phyloP scores from a whole-genome alignment of 2,113 vertebrate species.

The Piaya cayana region DNA sequence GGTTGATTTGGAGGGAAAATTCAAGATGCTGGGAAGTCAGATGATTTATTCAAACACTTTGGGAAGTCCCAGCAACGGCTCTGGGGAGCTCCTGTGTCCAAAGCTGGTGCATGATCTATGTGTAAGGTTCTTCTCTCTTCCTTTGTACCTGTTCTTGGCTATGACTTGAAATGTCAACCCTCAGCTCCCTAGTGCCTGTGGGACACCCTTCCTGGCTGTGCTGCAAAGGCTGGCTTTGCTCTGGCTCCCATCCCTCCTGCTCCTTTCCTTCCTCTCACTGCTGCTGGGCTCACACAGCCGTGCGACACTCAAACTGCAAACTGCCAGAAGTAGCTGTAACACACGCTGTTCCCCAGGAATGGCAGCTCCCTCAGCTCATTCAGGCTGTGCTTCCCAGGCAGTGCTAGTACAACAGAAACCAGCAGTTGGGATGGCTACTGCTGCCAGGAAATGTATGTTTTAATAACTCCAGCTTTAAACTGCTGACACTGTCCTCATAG shows the following conservation, averaged over 20 bases:
- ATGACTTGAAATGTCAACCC: background rate
- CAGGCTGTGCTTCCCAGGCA: background rate
- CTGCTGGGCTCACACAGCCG: background rate
- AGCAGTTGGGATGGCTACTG: background rate
- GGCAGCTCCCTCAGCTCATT: background rate
- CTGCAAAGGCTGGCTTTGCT: background rate
- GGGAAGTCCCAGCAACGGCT: background rate
- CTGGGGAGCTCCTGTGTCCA: background rate
- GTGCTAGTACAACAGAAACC: background rate
- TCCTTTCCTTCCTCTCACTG: background rate
- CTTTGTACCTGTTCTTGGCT: background rate
- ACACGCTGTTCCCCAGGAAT: rapidly evolving
- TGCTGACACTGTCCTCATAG: background rate
- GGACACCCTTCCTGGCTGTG: rapidly evolving
- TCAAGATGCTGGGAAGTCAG: background rate
- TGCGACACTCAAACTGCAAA: background rate
- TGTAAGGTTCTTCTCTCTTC: background rate
- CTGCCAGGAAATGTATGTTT: background rate
- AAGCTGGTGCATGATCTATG: background rate
- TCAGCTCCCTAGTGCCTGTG: background rate
- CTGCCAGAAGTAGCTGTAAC: background rate
- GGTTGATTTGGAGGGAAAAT: background rate
- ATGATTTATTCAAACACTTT: background rate
- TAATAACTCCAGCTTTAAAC: background rate
- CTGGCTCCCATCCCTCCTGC: background rate